These are phyloP conservation scores for Himalopsyche japonica DNA, from an alignment of 2,888 invertebrate genomes.

Conservation along the genomic window DNA sequence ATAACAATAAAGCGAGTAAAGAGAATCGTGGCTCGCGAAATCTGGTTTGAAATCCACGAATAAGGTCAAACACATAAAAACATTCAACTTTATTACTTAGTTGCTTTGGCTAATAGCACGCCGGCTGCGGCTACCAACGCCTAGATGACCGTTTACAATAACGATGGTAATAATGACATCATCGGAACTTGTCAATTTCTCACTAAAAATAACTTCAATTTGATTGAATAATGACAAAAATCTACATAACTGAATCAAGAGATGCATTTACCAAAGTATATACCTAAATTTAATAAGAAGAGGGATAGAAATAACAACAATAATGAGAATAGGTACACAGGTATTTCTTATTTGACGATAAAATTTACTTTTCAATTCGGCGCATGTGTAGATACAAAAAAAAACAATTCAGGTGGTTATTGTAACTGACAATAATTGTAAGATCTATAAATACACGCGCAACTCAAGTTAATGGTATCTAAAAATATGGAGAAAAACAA, in stretches of 20 bases:
- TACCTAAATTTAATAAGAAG: not conserved
- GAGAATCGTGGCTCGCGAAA: not conserved
- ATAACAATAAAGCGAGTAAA: not conserved
- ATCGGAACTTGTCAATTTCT: conserved; percentile 6
- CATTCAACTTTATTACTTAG: not conserved
- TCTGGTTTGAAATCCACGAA: conserved; percentile 4
- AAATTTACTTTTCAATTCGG: not conserved
- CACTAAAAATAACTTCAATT: conserved; percentile 4
- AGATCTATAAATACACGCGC: not conserved
- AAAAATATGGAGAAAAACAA: not conserved
- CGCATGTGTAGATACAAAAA: not conserved
- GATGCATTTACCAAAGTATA: not conserved
- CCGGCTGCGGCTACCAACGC: conserved; percentile 18
- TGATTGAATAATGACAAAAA: not conserved
- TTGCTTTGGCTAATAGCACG: not conserved
- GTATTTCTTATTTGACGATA: not conserved
- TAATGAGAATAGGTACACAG: not conserved
- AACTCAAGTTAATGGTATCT: not conserved
- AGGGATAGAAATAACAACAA: not conserved
- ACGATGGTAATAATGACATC: conserved; percentile 18
- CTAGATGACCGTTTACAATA: conserved; percentile 1
- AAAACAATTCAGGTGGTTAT: not conserved
- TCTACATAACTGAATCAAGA: not conserved
- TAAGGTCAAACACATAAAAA: conserved; percentile 23
- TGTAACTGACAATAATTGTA: not conserved